Evolutionary conservation across 2,113 vertebrate genomes (phyloP).

Genomic region (Oplegnathus fasciatus): DNA sequence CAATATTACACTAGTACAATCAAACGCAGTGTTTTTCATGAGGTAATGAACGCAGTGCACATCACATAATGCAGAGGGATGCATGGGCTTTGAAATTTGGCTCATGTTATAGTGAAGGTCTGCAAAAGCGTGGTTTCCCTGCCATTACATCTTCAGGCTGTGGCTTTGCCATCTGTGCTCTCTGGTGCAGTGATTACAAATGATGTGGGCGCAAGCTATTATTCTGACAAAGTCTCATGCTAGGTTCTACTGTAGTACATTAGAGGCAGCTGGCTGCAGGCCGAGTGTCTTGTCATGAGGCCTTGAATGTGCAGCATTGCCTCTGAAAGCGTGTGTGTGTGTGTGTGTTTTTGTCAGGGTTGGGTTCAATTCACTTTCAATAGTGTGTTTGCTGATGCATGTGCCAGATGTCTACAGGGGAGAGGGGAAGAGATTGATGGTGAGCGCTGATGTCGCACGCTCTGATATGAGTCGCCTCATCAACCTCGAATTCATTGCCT

Average conservation of each 20-base stretch:
- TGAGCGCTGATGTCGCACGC: conserved; percentile 78
- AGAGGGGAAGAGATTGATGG: conserved; percentile 82
- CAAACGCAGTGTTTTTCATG: background rate
- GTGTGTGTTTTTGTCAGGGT: conserved; percentile 53
- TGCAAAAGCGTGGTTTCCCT: conserved; percentile 16
- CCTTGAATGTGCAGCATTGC: conserved; percentile 48
- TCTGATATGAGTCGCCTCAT: conserved; percentile 87
- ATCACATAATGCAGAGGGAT: conserved; percentile 6
- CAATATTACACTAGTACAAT: background rate
- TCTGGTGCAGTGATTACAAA: conserved; percentile 52
- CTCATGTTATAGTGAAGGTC: conserved; percentile 23
- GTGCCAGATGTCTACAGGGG: conserved; percentile 76
- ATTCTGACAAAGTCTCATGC: conserved; percentile 55
- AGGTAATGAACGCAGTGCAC: background rate
- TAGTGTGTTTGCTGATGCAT: conserved; percentile 77
- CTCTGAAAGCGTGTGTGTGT: conserved; percentile 26
- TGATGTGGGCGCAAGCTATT: conserved; percentile 56
- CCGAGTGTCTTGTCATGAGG: conserved; percentile 54
- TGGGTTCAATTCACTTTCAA: conserved; percentile 70
- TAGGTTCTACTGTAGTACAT: conserved; percentile 59
- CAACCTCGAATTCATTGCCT: conserved; percentile 85
- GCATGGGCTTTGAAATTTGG: conserved; percentile 13
- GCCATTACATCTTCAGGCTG: conserved; percentile 37
- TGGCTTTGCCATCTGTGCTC: conserved; percentile 50
- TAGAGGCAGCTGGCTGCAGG: conserved; percentile 57